These are phyloP conservation scores for Adelognathus sp. DNA, from an alignment of 2,888 invertebrate species.

Conservation along the genomic window DNA sequence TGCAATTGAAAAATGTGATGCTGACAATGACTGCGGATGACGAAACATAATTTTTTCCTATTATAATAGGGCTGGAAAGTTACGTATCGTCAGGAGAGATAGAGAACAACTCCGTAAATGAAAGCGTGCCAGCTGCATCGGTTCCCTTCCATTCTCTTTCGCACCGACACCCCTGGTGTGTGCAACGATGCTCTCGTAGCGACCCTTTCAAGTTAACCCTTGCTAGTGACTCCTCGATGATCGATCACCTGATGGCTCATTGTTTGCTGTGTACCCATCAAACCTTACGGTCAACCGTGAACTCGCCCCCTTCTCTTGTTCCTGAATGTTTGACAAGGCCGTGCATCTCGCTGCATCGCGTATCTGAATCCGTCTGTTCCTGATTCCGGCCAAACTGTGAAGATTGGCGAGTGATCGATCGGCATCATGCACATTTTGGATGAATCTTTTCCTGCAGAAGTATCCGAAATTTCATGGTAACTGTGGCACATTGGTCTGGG, in stretches of 20 bases:
- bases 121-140: conserved; percentile 64
- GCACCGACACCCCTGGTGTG: conserved; percentile 42
- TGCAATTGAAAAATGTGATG: conserved; percentile 49
- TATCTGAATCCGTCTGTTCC: conserved; percentile 61
- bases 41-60: conserved; percentile 23
- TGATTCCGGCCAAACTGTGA: conserved; percentile 6
- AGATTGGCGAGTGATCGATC: conserved; percentile 63
- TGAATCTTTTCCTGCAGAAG: conserved; percentile 28
- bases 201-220: conserved; percentile 70
- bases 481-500: conserved; percentile 16
- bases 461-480: conserved; percentile 13
- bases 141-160: conserved; percentile 57
- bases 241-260: conserved; percentile 71
- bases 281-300: conserved; percentile 67
- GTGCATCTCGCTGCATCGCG: conserved; percentile 48
- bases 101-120: conserved; percentile 47
- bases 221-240: conserved; percentile 69
- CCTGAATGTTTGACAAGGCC: conserved; percentile 39
- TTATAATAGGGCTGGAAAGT: conserved; percentile 30
- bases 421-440: conserved; percentile 46
- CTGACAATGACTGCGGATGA: conserved; percentile 40
- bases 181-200: conserved; percentile 51
- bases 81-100: conserved; percentile 29
- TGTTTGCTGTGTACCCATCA: conserved; percentile 64
- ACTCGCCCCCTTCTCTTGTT: conserved; percentile 55